Conservation (phyloP, 2,888 invertebrate genomes). For the Prostheceraeus crozeri region DNA sequence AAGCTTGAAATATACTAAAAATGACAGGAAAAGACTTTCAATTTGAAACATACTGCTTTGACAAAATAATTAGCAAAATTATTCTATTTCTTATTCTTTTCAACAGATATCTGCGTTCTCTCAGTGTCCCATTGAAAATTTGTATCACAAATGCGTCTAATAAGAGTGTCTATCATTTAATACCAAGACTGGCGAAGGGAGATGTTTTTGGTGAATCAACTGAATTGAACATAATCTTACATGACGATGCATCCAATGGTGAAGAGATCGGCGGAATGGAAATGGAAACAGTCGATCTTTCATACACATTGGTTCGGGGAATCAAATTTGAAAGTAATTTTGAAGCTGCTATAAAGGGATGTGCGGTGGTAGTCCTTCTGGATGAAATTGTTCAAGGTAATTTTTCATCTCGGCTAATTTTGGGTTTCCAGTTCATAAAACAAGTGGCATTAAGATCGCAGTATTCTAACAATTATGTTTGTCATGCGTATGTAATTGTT, state of each 20-base stretch:
- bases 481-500: too few species aligned
- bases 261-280: constrained; percentile 44
- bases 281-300: constrained; percentile 51
- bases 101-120: constrained; percentile 36
- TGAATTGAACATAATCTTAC: constrained; percentile 47
- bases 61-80: too few species aligned
- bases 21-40: too few species aligned
- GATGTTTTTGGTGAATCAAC: constrained; percentile 47
- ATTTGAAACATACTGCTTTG: too few species aligned
- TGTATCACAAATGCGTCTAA: constrained; percentile 51
- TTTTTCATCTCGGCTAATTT: too few species aligned
- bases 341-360: constrained; percentile 27
- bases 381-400: constrained; percentile 28
- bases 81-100: too few species aligned
- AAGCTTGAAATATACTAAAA: too few species aligned
- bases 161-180: constrained; percentile 46
- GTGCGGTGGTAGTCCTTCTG: constrained; percentile 25
- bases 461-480: too few species aligned
- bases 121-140: constrained; percentile 48
- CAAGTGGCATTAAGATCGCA: too few species aligned
- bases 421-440: too few species aligned
- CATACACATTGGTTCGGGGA: constrained; percentile 38
- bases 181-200: constrained; percentile 46
- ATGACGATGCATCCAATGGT: constrained; percentile 41
- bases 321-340: constrained; percentile 25